These are phyloP conservation scores for Podarcis cretensis DNA, from an alignment of 2,113 vertebrate genomes.

Conservation along the genomic window DNA sequence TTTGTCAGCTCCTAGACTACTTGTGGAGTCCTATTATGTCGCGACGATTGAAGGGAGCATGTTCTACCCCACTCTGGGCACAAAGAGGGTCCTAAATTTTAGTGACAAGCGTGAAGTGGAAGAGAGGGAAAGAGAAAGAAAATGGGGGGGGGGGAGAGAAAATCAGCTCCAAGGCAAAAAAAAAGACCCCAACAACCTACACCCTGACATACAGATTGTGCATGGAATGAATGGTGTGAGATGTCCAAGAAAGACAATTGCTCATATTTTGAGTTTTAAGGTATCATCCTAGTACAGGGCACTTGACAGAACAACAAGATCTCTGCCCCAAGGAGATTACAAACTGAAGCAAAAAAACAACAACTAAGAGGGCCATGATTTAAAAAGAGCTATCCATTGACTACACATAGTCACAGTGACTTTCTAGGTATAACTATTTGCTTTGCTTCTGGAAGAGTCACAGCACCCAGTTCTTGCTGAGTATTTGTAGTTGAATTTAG, in stretches of 20 bases:
- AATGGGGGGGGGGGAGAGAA: constrained; percentile 29
- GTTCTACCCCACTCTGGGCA: constrained; percentile 79
- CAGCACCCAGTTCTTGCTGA: background rate
- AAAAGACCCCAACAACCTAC: background rate
- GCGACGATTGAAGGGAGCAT: constrained; percentile 82
- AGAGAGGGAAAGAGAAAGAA: constrained; percentile 34
- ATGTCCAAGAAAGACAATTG: background rate
- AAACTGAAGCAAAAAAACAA: background rate
- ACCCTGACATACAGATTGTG: background rate
- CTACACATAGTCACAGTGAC: too few species aligned
- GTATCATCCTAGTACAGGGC: too few species aligned
- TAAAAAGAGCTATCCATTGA: background rate
- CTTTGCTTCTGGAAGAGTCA: background rate
- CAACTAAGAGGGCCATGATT: background rate
- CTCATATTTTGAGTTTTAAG: too few species aligned
- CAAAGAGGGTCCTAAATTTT: constrained; percentile 84
- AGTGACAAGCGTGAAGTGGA: constrained; percentile 88
- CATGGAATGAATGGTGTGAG: background rate
- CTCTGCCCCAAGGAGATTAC: background rate
- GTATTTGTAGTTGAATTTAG: too few species aligned
- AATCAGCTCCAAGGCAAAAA: constrained; percentile 2
- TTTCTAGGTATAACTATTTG: background rate
- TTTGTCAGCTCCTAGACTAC: constrained; percentile 86
- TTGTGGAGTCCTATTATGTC: constrained; percentile 86
- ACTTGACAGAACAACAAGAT: background rate